Evolutionary conservation across 2,888 invertebrate species (phyloP).

Genomic region (Epinotia ramella): DNA sequence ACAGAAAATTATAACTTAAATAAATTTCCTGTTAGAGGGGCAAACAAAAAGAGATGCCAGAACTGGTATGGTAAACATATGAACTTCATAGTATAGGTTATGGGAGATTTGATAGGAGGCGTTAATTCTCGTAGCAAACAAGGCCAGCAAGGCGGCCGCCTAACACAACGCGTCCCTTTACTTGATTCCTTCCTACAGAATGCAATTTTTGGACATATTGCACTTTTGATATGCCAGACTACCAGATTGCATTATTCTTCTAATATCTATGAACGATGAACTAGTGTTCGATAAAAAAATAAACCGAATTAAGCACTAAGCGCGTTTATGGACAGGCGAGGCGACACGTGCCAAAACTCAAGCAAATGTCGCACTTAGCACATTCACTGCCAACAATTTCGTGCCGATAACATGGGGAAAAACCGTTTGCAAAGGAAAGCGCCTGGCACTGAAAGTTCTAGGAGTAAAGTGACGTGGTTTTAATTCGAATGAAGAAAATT

Average conservation of each 20-base stretch:
- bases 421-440: too few species aligned
- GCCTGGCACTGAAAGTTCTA: too few species aligned
- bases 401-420: too few species aligned
- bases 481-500: too few species aligned
- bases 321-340: too few species aligned
- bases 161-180: conserved; percentile 10
- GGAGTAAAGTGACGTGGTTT: too few species aligned
- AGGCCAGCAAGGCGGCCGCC: conserved; percentile 31
- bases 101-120: conserved; percentile 78
- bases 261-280: background rate
- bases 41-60: conserved; percentile 74
- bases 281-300: conserved; percentile 9
- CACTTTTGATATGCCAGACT: too few species aligned
- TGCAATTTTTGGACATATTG: background rate
- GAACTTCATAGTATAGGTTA: conserved; percentile 73
- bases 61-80: conserved; percentile 75
- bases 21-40: conserved; percentile 82
- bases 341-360: too few species aligned
- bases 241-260: background rate
- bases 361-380: too few species aligned
- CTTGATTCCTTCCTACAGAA: conserved; percentile 20
- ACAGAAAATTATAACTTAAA: conserved; percentile 83
- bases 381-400: too few species aligned
- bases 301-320: background rate
- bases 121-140: conserved; percentile 73